Evolutionary conservation across 2,888 invertebrate species (phyloP).

Genomic region (Leptothorax acervorum): DNA sequence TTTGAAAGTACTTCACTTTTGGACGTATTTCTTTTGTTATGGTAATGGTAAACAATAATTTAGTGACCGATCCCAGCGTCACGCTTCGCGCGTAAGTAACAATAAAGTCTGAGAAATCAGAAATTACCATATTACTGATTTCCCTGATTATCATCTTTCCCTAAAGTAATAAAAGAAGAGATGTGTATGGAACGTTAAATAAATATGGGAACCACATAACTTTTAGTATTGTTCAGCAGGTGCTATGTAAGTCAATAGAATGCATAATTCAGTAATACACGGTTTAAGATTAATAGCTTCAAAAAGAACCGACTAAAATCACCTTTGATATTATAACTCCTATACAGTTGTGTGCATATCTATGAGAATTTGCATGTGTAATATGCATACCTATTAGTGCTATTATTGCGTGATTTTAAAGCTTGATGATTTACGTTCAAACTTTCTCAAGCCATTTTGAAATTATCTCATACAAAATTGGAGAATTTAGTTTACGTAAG

Average conservation of each 20-base stretch:
- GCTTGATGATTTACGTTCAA: slow-evolving; percentile 35
- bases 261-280: neutral
- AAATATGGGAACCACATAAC: neutral
- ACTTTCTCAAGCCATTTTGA: slow-evolving; percentile 59
- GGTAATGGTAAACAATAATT: neutral
- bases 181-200: neutral
- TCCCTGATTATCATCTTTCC: neutral
- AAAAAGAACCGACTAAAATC: neutral
- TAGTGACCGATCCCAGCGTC: neutral
- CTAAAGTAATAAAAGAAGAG: neutral
- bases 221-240: neutral
- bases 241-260: neutral
- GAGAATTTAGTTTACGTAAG: slow-evolving; percentile 61
- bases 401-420: slow-evolving; percentile 34
- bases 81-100: slow-evolving; percentile 11
- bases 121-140: neutral
- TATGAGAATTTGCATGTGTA: neutral
- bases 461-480: slow-evolving; percentile 58
- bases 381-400: neutral
- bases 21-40: neutral
- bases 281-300: neutral
- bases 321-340: neutral
- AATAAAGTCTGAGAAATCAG: neutral
- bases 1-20: neutral
- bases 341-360: neutral